Percentiles rank a stretch among this genome's conserved stretches.
Evolutionary conservation across 2,113 vertebrate genomes (phyloP).

Genomic region (Cyprinodon variegatus): DNA sequence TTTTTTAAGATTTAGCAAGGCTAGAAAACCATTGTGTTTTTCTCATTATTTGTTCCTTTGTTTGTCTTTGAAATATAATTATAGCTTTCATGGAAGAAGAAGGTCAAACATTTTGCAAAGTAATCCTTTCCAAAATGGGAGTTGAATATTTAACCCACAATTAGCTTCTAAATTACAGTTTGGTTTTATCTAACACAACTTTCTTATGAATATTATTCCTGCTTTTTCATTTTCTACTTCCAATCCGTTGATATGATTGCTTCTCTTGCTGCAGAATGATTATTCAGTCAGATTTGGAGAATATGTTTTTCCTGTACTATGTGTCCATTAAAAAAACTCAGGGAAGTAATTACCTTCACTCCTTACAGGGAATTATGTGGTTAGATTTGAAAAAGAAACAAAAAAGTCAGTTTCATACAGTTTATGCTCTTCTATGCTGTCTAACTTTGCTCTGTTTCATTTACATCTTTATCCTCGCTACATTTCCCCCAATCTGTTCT

Average conservation of each 20-base stretch:
- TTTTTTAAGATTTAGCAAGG: background rate
- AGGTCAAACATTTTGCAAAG: conserved; percentile 1
- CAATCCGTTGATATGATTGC: conserved; percentile 33
- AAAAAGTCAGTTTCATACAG: conserved; percentile 30
- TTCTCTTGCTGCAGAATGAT: conserved; percentile 31
- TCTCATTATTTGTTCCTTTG: background rate
- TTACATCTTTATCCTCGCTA: background rate
- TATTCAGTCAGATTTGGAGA: conserved; percentile 23
- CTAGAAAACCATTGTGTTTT: background rate
- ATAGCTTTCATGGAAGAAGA: conserved; percentile 1
- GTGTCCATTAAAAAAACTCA: conserved; percentile 35
- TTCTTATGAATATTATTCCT: conserved; percentile 25
- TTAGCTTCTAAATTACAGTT: conserved; percentile 24
- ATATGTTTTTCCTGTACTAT: conserved; percentile 7
- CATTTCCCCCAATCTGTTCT: background rate
- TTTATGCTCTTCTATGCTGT: conserved; percentile 12
- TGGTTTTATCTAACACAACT: background rate
- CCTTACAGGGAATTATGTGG: conserved; percentile 29
- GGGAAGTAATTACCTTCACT: conserved; percentile 36
- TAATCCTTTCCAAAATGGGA: conserved; percentile 13
- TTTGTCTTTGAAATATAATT: conserved; percentile 7
- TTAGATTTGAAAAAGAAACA: conserved; percentile 16
- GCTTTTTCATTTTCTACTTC: conserved; percentile 1
- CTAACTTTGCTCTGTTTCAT: background rate
- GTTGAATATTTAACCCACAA: conserved; percentile 25